Percentiles rank a stretch among this genome's conserved stretches.
These are phyloP conservation scores for Helleia helle DNA, from an alignment of 2,888 invertebrate genomes.

Conservation along the genomic window DNA sequence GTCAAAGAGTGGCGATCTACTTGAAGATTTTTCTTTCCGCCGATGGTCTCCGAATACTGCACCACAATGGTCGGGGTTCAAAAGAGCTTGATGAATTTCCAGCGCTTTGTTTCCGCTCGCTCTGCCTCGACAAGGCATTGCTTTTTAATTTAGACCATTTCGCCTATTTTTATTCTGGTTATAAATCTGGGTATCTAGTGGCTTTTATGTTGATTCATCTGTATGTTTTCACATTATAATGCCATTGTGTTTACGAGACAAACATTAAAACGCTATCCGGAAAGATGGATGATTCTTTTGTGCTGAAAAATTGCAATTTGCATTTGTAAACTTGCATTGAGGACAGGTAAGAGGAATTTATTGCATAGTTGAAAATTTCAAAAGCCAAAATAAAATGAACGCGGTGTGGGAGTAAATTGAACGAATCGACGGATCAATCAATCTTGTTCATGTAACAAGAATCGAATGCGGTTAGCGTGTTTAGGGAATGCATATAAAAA, in stretches of 20 bases:
- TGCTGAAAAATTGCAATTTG: constrained; percentile 20
- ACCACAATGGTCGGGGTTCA: constrained; percentile 63
- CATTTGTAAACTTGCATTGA: constrained; percentile 17
- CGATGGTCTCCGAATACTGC: constrained; percentile 54
- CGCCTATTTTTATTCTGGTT: constrained; percentile 53
- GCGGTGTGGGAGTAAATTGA: constrained; percentile 4
- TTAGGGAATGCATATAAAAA: constrained; percentile 5
- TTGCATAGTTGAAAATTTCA: constrained; percentile 8
- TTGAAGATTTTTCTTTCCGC: constrained; percentile 60
- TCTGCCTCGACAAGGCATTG: constrained; percentile 65
- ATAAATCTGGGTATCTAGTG: constrained; percentile 53
- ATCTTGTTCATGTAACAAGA: constrained; percentile 3
- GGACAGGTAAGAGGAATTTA: constrained; percentile 14
- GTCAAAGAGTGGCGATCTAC: constrained; percentile 65
- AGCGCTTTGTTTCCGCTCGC: constrained; percentile 66
- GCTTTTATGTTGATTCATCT: constrained; percentile 28
- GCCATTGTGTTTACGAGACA: constrained; percentile 20
- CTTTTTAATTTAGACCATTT: constrained; percentile 71
- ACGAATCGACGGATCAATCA: constrained; percentile 8
- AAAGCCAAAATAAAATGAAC: constrained; percentile 8
- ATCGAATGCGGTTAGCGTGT: constrained; percentile 3
- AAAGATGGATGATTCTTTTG: constrained; percentile 18
- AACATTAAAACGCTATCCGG: constrained; percentile 19
- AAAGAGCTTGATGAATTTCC: constrained; percentile 70
- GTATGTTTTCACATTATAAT: constrained; percentile 24